These are phyloP conservation scores for Pachyrhynchus sulphureomaculatus DNA, from an alignment of 1,140 invertebrate genomes.

Conservation along the genomic window DNA sequence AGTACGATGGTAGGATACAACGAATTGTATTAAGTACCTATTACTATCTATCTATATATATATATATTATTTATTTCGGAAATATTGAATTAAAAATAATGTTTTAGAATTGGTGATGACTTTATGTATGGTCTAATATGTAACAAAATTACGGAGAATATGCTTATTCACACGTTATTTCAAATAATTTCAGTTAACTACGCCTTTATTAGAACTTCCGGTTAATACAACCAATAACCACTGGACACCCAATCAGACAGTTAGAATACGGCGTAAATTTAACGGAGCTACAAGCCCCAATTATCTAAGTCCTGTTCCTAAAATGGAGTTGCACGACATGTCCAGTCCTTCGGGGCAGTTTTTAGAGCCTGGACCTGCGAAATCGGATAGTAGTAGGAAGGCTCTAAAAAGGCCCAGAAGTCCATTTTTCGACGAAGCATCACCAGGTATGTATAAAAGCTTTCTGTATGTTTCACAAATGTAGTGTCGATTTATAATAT, in stretches of 20 bases:
- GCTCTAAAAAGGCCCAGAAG: constrained; percentile 53
- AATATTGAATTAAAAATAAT: no score
- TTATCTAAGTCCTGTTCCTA: not conserved
- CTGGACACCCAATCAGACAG: not conserved
- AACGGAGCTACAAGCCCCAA: not conserved
- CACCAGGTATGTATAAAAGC: constrained; percentile 56
- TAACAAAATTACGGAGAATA: no score
- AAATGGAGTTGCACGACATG: constrained; percentile 5
- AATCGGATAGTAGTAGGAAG: constrained; percentile 20
- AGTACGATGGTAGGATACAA: no score
- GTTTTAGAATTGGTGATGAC: no score
- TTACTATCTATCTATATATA: no score
- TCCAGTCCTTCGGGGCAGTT: constrained; percentile 35
- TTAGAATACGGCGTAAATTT: not conserved
- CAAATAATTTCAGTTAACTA: not conserved
- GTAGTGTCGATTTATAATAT: no score
- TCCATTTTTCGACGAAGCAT: constrained; percentile 50
- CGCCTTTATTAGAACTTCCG: constrained; percentile 3
- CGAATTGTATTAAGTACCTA: no score
- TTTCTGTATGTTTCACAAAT: no score
- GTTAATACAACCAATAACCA: not conserved
- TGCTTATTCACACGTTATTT: no score
- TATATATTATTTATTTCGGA: no score
- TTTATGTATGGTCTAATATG: no score
- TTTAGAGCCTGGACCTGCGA: constrained; percentile 42